Evolutionary conservation across 2,888 invertebrate species (phyloP), one percentile per base, ranked within the genome.

Genomic region (Gymnosoma rotundatum): DNA sequence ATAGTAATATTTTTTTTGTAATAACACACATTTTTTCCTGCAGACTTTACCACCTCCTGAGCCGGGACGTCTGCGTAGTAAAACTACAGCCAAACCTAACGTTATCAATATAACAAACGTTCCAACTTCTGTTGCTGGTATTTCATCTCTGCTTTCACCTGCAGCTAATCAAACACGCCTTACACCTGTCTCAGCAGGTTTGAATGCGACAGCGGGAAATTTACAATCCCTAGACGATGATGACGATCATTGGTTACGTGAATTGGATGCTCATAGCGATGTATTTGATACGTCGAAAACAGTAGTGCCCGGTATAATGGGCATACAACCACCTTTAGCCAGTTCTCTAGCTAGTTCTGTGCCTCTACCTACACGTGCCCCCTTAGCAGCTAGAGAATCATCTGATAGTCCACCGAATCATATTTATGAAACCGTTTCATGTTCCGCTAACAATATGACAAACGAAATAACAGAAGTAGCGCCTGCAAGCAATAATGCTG

Each of bases 41-140:
- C 82, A 91, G 90, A 89, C 92, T 48, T 88, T 92, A 85, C 92
- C 92, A 45, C 92, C 92, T 6, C 92, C 92, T 0, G 92, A 92
- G 69, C 91, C 92, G 4, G 90, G 92, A 56, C 91, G 92, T 72
- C 91, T 91, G 14, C 90, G 92, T 7, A 89, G 92, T 87, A 91
- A 92, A 81, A 81, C 78, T 25, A 90, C 90, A 67, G 89, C 84
- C 56, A 92, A 91, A 87, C 78, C 70, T 32, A 78, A 58, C 10
- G 87, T 76, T 9, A 54, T 79, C 1, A n/a, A 73, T 16, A 61
- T 72, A 21, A 8, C 61, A 9, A 72, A 61, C 60, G 54, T 83
- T 69, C 48, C 83, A 18, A 72, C 69, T 14, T 45, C 81, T 7
- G 60, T 60, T 38, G 54, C 63, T 36, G 88, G 87, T 18, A 88